Percentiles rank a stretch among this genome's conserved stretches.
Evolutionary conservation across 2,888 invertebrate genomes (phyloP).

Genomic region (Polydrusus pterygomalis): DNA sequence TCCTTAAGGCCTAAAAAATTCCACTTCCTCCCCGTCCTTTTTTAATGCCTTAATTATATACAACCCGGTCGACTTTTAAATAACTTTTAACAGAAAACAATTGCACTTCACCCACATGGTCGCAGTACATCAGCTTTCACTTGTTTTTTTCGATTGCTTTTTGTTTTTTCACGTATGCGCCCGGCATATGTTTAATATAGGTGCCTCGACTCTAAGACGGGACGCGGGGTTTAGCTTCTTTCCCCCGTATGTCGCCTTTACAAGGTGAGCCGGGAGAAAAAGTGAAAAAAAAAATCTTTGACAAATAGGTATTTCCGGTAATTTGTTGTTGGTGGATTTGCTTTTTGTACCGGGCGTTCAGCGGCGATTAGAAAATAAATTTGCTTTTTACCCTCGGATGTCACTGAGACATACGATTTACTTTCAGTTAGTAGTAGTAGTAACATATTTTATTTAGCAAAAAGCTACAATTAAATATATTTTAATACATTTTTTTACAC

Average conservation of each 20-base stretch:
- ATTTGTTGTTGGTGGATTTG: not conserved
- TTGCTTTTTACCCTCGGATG: too few relatives aligned
- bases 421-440: too few relatives aligned
- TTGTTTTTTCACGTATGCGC: conserved; percentile 46
- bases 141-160: conserved; percentile 59
- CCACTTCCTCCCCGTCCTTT: conserved; percentile 53
- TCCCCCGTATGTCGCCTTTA: conserved; percentile 37
- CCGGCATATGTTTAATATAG: conserved; percentile 51
- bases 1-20: conserved; percentile 47
- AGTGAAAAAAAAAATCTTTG: conserved; percentile 20
- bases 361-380: too few relatives aligned
- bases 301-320: conserved; percentile 16
- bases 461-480: too few relatives aligned
- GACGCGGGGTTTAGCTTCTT: conserved; percentile 16
- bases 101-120: conserved; percentile 66
- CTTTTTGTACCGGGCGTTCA: not conserved
- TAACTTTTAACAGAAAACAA: conserved; percentile 65
- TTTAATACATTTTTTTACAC: too few relatives aligned
- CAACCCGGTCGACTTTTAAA: conserved; percentile 61
- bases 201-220: conserved; percentile 15
- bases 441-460: too few relatives aligned
- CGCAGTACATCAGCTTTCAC: conserved; percentile 61
- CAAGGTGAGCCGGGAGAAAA: conserved; percentile 38
- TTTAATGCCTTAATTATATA: conserved; percentile 66
- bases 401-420: too few relatives aligned